Base-by-base conservation (phyloP, 2,113 vertebrate genomes). In the Urocolius indicus region DNA sequence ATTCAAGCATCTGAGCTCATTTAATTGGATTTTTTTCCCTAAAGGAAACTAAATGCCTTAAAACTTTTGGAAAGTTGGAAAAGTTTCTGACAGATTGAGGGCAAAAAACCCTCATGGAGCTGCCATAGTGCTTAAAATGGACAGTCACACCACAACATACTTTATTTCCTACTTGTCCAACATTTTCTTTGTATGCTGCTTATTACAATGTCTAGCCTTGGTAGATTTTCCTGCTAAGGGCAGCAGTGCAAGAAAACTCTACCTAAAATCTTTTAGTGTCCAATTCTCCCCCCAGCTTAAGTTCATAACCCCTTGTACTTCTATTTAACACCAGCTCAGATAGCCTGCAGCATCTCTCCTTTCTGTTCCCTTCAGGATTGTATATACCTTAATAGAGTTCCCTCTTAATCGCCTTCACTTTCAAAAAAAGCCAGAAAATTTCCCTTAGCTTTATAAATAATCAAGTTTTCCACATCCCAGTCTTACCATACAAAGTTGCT, bases 341-440 rank as follows among this genome's bases (percentile, higher is more conserved):
- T 98, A 97, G 98, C 98, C 98, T 98, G 97, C 94, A 98, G 98
- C 98, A 98, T 97, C 97, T 97, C 94, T 98, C 96, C 97, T 95
- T 94, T 94, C 79, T 66, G 95, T 81, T 98, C 98, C 98, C 97
- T 97, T 96, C 96, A 98, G 98, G 94, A 96, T 91, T 98, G 93
- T 97, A 89, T 97, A 93, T 93, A 97, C 95, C 94, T 97, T 97
- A 96, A 97, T 84, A 93, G 77, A 87, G 72, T 96, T 97, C 96
- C 95, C 94, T 97, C 96, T 97, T 97, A 96, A 97, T 96, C 62
- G 52, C 87, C 89, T 81, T 83, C 3, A 2, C 93, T 96, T 95
- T 97, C 41, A 63, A 96, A 94, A 96, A 96, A 96, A 71, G 46
- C 84, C 92, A 91, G 71, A 95, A 91, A 96, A 76, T 97, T 98